Evolutionary conservation across 2,888 invertebrate species (phyloP).

Genomic region (Mesoligia furuncula): DNA sequence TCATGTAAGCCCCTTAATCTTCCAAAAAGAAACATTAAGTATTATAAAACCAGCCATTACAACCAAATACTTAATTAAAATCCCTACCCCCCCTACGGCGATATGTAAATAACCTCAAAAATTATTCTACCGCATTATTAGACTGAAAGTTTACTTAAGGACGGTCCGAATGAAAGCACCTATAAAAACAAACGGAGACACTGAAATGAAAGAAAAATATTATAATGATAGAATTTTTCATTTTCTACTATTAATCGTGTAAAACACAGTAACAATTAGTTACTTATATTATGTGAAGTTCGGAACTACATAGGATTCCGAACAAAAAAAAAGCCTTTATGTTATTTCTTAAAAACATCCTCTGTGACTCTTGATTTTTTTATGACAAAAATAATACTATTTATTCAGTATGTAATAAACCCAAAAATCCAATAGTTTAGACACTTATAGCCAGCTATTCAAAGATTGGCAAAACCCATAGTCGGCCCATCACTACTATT

Average conservation of each 20-base stretch:
- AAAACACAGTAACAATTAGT: conserved; percentile 7
- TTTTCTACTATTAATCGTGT: conserved; percentile 8
- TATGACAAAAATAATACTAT: not conserved
- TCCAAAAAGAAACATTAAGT: not conserved
- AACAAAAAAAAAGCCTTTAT: conserved; percentile 2
- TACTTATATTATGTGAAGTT: not conserved
- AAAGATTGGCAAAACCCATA: too few species aligned
- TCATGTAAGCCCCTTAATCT: too few species aligned
- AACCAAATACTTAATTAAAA: conserved; percentile 47
- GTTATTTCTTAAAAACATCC: not conserved
- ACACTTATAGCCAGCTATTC: too few species aligned
- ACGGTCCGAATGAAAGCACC: conserved; percentile 23
- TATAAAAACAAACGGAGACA: conserved; percentile 43
- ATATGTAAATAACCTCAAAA: conserved; percentile 50
- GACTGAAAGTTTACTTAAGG: conserved; percentile 48
- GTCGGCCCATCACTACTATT: too few species aligned
- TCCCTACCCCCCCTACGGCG: conserved; percentile 13
- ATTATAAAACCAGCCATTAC: not conserved
- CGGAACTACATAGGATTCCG: conserved; percentile 12
- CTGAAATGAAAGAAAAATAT: conserved; percentile 51
- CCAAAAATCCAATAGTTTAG: not conserved
- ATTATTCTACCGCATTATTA: conserved; percentile 44
- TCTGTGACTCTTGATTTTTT: too few species aligned
- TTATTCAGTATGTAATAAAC: not conserved
- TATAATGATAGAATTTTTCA: conserved; percentile 34